A percentile compares a stretch with the other conserved stretches of the same genome.
Conservation (phyloP, 1,140 invertebrate genomes). For the Lanistes nyassanus region DNA sequence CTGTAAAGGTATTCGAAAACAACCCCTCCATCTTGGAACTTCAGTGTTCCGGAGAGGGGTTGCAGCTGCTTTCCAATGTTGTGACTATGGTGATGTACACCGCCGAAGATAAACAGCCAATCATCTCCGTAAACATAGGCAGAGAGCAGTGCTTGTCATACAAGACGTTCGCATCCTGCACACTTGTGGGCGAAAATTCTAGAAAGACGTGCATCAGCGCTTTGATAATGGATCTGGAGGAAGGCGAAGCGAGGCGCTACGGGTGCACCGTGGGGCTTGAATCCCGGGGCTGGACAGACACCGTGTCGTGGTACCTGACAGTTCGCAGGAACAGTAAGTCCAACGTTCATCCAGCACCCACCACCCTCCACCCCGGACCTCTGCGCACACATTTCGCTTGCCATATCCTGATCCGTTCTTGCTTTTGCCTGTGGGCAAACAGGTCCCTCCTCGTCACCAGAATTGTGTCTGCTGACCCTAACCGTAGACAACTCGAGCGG, state of each 20-base stretch:
- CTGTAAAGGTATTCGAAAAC: background rate
- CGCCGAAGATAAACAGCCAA: background rate
- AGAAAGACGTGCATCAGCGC: background rate
- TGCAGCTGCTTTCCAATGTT: background rate
- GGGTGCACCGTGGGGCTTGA: conserved; percentile 18
- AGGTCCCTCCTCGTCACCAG: too few relatives aligned
- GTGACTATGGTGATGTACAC: conserved; percentile 19
- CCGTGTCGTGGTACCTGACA: background rate
- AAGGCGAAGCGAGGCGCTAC: background rate
- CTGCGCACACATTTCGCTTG: too few relatives aligned
- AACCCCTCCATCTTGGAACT: background rate
- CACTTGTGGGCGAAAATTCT: background rate
- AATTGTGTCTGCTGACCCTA: too few relatives aligned
- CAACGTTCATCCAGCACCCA: too few relatives aligned
- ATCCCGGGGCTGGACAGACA: conserved; percentile 6
- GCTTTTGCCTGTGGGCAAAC: too few relatives aligned
- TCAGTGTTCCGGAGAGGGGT: conserved; percentile 5
- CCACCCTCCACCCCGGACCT: too few relatives aligned
- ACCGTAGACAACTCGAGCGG: too few relatives aligned
- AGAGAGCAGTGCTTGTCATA: conserved; percentile 10
- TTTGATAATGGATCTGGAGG: background rate
- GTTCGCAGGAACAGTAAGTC: conserved; percentile 13
- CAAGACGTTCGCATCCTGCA: background rate
- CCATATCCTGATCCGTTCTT: too few relatives aligned
- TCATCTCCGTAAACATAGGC: conserved; percentile 8